Evolutionary conservation across 2,888 invertebrate species (phyloP).

Genomic region (Torymus aiolomorphi): DNA sequence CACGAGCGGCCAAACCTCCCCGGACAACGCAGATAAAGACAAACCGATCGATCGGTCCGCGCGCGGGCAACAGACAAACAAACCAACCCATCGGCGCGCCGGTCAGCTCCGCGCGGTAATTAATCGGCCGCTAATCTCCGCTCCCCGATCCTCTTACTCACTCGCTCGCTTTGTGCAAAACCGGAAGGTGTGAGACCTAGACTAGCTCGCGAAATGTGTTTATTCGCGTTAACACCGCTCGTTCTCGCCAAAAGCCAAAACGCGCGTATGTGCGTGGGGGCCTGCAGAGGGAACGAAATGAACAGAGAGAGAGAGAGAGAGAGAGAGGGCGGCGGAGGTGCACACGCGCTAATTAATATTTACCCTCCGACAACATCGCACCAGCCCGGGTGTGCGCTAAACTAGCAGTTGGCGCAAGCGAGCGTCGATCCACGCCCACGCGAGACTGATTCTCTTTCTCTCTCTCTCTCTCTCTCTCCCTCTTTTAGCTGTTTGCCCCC

Average conservation of each 20-base stretch:
- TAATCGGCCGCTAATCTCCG: conserved; percentile 56
- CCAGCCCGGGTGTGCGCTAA: conserved; percentile 59
- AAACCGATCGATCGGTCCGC: too few relatives aligned
- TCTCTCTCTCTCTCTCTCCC: background rate
- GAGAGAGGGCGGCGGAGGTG: conserved; percentile 18
- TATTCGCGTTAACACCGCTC: conserved; percentile 70
- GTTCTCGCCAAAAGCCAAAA: conserved; percentile 55
- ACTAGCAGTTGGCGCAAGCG: conserved; percentile 51
- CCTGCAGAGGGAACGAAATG: conserved; percentile 39
- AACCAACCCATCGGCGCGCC: too few relatives aligned
- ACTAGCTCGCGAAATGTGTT: conserved; percentile 66
- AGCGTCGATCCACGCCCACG: conserved; percentile 21
- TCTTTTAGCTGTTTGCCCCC: background rate
- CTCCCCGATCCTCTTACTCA: too few relatives aligned
- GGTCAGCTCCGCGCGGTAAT: conserved; percentile 39
- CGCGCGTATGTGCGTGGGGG: conserved; percentile 23
- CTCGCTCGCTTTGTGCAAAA: conserved; percentile 49
- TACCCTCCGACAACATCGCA: conserved; percentile 72
- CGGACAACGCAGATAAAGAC: too few relatives aligned
- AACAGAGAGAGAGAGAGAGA: conserved; percentile 50
- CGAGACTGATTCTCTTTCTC: background rate
- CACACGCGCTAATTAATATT: conserved; percentile 74
- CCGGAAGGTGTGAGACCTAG: conserved; percentile 67
- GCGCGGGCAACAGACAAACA: too few relatives aligned
- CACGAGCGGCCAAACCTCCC: too few relatives aligned